Base-by-base conservation (phyloP, 2,113 vertebrate genomes). In the Calonectris borealis region DNA sequence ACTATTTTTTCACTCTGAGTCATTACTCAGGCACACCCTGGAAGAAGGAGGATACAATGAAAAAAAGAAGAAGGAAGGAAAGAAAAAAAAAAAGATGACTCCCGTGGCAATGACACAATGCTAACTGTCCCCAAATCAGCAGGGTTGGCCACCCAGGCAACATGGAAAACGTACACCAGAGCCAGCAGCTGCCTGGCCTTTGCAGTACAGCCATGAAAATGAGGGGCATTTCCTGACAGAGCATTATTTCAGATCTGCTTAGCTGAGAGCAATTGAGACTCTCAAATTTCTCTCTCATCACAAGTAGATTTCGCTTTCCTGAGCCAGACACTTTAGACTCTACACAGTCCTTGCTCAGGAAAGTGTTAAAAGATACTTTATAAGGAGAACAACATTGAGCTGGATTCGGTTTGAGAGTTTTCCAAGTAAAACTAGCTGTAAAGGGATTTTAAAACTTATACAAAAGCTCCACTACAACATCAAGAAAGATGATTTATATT, bases 1-100 rank as follows among this genome's bases (percentile, higher is more conserved):
- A 14, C 49, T 86, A n/a, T 73, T 94, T 96, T 96, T 94, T 94
- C 78, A 55, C 58, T 86, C 57, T 91, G 89, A 97, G 76, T 94
- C 95, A 96, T 90, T 90, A 22, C 68, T 48, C 38, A 21, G 91
- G 84, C 93, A 96, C 96, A 96, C 95, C 94, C 96, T 95, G 46
- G 62, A 91, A 94, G 80, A 1, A 81, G 46, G 6, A 83, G 38
- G 70, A 69, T 65, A 58, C 66, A 94, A 93, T 17, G 19, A 66
- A 83, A 79, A 93, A 64, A 26, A 27, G 5, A 26, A 27, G 5
- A 7, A 2, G 8, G n/a, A 40, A 40, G 40, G 7, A 16, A 34
- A 55, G 44, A 49, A 49, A 3, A 55, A 6, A 7, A 11, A 13
- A 13, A 51, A 40, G 46, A 51, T 38, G 2, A 66, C 22, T 73